Percentiles rank a stretch among this genome's conserved stretches.
Conservation (phyloP, 2,888 invertebrate species). For the Platyscelio sp. region DNA sequence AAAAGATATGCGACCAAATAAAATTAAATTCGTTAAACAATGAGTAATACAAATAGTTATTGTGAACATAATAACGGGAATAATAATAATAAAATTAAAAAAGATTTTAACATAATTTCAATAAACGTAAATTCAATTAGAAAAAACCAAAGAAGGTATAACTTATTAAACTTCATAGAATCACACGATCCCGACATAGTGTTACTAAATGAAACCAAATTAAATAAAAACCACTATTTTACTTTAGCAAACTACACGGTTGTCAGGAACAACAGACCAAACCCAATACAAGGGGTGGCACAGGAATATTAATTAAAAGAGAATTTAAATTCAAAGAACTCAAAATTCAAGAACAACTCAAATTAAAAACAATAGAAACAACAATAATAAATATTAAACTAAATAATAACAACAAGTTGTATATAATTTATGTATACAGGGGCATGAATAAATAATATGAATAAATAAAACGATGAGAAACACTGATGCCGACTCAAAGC, state of each 20-base stretch:
- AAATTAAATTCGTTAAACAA: background rate
- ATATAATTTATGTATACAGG: background rate
- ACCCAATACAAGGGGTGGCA: background rate
- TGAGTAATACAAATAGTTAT: background rate
- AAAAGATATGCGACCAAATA: background rate
- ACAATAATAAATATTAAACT: constrained; percentile 9
- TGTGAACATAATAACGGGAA: background rate
- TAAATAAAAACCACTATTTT: background rate
- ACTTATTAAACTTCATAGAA: background rate
- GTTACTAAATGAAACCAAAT: constrained; percentile 21
- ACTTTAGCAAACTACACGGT: background rate
- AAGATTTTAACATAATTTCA: constrained; percentile 4
- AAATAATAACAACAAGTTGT: background rate
- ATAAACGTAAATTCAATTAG: constrained; percentile 9
- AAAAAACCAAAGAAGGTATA: constrained; percentile 9
- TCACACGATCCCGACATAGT: constrained; percentile 2
- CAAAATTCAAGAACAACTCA: background rate
- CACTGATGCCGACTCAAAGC: too few species aligned
- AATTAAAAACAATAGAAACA: background rate
- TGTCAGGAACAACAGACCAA: constrained; percentile 10
- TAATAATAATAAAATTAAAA: background rate
- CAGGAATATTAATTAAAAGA: background rate
- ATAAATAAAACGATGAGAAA: too few species aligned
- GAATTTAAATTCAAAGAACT: background rate
- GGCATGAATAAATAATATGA: too few species aligned